phyloP scores from a whole-genome alignment of 2,888 invertebrate genomes.

The Oxycera nigricornis region DNA sequence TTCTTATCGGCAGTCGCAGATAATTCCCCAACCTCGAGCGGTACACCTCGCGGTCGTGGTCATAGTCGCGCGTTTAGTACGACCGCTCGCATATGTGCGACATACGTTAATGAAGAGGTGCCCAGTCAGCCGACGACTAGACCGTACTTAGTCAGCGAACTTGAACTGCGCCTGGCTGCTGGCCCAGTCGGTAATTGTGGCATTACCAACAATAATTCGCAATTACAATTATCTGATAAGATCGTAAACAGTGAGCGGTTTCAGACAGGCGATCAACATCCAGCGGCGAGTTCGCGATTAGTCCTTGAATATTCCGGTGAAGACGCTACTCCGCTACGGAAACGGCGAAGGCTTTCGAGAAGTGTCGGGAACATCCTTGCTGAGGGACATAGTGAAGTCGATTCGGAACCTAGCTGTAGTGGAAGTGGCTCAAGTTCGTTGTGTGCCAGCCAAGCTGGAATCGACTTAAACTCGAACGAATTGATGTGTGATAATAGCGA shows the following conservation, averaged over 20 bases:
- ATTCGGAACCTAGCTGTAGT: constrained; percentile 8
- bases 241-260: constrained; percentile 22
- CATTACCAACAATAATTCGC: constrained; percentile 13
- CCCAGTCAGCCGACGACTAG: not conserved
- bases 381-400: not conserved
- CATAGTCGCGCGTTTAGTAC: not conserved
- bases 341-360: not conserved
- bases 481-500: too few species aligned
- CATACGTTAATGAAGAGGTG: constrained; percentile 7
- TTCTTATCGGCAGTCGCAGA: constrained; percentile 20
- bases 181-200: not conserved
- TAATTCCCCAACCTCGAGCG: constrained; percentile 23
- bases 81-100: constrained; percentile 3
- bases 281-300: not conserved
- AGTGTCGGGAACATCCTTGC: not conserved
- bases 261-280: not conserved
- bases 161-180: constrained; percentile 12
- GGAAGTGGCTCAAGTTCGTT: constrained; percentile 27
- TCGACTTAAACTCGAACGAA: not conserved
- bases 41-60: constrained; percentile 18
- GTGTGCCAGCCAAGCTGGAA: not conserved
- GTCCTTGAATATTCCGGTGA: not conserved
- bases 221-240: constrained; percentile 21
- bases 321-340: constrained; percentile 6
- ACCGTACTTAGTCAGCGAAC: constrained; percentile 6